Evolutionary conservation across 2,113 vertebrate genomes (phyloP).

Genomic region (Oostethus manadensis): DNA sequence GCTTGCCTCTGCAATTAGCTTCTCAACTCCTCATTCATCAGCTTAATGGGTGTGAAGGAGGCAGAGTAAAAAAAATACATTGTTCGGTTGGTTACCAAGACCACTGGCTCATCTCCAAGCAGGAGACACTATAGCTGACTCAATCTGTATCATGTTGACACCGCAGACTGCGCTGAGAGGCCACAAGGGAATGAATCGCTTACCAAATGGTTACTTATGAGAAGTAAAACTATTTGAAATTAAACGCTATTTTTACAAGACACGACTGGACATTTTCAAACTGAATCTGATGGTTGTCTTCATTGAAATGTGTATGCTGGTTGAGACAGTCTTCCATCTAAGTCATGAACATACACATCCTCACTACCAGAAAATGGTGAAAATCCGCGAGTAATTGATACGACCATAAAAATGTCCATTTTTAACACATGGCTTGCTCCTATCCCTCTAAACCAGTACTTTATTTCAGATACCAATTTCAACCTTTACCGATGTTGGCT

Average conservation of each 20-base stretch:
- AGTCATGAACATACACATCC: background rate
- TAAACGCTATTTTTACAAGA: no score
- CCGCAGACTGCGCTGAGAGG: conserved; percentile 22
- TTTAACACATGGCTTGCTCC: no score
- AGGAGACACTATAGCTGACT: conserved; percentile 32
- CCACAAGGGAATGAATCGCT: conserved; percentile 19
- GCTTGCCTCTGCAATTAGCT: conserved; percentile 41
- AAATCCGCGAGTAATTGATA: no score
- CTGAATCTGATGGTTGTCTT: conserved; percentile 27
- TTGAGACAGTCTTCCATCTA: conserved; percentile 6
- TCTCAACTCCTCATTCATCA: conserved; percentile 48
- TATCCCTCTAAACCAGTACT: no score
- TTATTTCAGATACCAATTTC: no score
- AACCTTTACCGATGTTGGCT: no score
- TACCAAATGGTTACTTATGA: no score
- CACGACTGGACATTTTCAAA: no score
- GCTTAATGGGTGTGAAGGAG: conserved; percentile 32
- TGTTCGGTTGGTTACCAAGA: conserved; percentile 39
- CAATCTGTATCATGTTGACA: conserved; percentile 37
- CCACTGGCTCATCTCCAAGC: conserved; percentile 34
- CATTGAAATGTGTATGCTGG: conserved; percentile 18
- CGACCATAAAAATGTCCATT: no score
- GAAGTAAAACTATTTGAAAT: no score
- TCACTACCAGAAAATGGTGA: background rate
- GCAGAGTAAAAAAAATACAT: conserved; percentile 24